A percentile compares a stretch with the other conserved stretches of the same genome.
Conservation (phyloP, 2,797 vertebrate genomes). For the Euphonia xanthogaster region DNA sequence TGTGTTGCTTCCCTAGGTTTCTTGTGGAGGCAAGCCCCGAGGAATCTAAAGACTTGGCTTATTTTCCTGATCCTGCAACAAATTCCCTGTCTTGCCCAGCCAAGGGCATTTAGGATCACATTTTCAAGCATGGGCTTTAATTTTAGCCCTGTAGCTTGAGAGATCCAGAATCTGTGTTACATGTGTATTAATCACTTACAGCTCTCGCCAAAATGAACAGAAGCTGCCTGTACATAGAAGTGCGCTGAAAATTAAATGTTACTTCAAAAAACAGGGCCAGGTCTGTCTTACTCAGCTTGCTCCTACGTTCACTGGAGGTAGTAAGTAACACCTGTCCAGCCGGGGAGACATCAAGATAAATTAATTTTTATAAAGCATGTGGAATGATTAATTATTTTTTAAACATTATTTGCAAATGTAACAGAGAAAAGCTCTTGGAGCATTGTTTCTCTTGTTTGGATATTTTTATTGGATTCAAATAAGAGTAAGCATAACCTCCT, state of each 20-base stretch:
- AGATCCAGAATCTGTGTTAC: not conserved
- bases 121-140: not conserved
- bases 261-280: not conserved
- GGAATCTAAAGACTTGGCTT: constrained; percentile 50
- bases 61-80: constrained; percentile 35
- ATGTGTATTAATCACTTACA: not conserved
- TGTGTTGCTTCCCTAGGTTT: not conserved
- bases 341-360: not conserved
- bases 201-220: constrained; percentile 30
- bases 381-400: not conserved
- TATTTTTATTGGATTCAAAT: not conserved
- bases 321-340: constrained; percentile 44
- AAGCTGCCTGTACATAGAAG: not conserved
- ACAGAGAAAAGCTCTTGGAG: not conserved
- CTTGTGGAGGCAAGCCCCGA: constrained; percentile 56
- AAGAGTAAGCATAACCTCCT: not conserved
- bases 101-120: not conserved
- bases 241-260: not conserved
- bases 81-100: constrained; percentile 14
- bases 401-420: not conserved
- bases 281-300: constrained; percentile 21
- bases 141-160: not conserved
- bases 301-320: not conserved
- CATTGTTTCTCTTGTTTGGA: not conserved
- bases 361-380: not conserved